Base-by-base conservation (phyloP, 2,888 invertebrate genomes). In the Ormyrus labotus region DNA sequence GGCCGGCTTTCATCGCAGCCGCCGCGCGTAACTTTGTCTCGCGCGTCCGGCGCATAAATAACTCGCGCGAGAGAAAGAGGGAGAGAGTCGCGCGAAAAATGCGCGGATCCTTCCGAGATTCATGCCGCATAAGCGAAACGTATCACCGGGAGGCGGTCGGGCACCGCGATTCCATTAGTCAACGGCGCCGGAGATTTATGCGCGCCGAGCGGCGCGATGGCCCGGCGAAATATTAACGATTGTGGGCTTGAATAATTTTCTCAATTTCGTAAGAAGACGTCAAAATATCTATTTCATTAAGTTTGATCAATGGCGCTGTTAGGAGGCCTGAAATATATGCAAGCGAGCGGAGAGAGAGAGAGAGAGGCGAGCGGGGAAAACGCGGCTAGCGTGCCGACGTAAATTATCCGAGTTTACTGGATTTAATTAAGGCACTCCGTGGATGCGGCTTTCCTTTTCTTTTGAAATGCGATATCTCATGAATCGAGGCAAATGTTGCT, bases 151-250 rank as follows among this genome's bases (percentile, higher is more conserved):
- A 87, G 88, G 86, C 85, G 82, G 83, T 19, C 19, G 19, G 19
- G 19, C 19, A 82, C 86, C 87, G 85, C 84, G 87, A 87, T 88
- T 86, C 87, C 88, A 88, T 88, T 88, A 88, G 87, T 88, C 88
- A 88, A 86, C 86, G 86, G 85, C 86, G 65, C 2, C 60, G 10
- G 9, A 53, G 64, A 71, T 78, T 78, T 78, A 78, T 70, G n/a
- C 45, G 58, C 48, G 34, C 45, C 19, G 50, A 19, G 9, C 8
- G 55, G 11, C 47, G 53, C 64, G 70, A 77, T 70, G 67, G 50
- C 70, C 19, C 19, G 51, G 47, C 70, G 51, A 67, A 72, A 61
- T 65, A 71, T 72, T 71, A 78, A 63, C 65, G 34, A 68, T 19
- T 67, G 71, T 65, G 45, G 60, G 68, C 65, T 78, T 78, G 78